Base-by-base conservation (phyloP, 2,888 invertebrate species). In the Koerneria pararmatus region DNA sequence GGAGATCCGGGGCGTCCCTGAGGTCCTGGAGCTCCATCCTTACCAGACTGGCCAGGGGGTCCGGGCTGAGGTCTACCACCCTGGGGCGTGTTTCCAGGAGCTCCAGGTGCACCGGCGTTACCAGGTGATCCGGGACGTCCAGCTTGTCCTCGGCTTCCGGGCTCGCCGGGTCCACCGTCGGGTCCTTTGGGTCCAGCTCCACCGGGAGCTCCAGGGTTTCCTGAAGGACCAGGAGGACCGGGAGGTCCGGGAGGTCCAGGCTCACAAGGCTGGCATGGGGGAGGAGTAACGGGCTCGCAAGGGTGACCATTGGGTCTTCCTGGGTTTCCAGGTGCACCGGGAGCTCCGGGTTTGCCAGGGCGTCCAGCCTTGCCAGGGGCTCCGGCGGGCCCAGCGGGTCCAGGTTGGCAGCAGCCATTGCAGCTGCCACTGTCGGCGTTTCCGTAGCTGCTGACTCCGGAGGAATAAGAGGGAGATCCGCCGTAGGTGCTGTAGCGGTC, bases 231-330 rank as follows among this genome's bases (percentile, higher is more conserved):
- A 54, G 69, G 70, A 34, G 71, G 71, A 59, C 73, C 73, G 22
- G 69, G 66, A 22, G 71, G 73, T 54, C 80, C 79, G 61, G 64
- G 41, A 54, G 54, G 54, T 64, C 64, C 64, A 41, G 64, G 71
- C 58, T 81, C 80, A 73, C 81, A 82, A 41, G 80, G 81, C 69
- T 78, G 76, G 76, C 82, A 82, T 60, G 82, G 82, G 65, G 82
- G 80, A 63, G 80, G 80, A 53, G 82, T 82, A 68, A 80, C 71
- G 58, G 82, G 81, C 69, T 75, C 76, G 71, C 78, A 78, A 65
- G 78, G 77, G 73, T 74, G 72, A 72, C 73, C 71, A 66, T 78
- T 76, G 62, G 80, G 80, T 64, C 80, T 74, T 68, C 80, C 80
- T 64, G 80, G 80, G 69, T 79, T 80, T 70, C 81, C 81, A 59